A percentile compares a stretch with the other conserved stretches of the same genome.
phyloP scores from a whole-genome alignment of 2,113 vertebrate genomes.

The Tiliqua scincoides region DNA sequence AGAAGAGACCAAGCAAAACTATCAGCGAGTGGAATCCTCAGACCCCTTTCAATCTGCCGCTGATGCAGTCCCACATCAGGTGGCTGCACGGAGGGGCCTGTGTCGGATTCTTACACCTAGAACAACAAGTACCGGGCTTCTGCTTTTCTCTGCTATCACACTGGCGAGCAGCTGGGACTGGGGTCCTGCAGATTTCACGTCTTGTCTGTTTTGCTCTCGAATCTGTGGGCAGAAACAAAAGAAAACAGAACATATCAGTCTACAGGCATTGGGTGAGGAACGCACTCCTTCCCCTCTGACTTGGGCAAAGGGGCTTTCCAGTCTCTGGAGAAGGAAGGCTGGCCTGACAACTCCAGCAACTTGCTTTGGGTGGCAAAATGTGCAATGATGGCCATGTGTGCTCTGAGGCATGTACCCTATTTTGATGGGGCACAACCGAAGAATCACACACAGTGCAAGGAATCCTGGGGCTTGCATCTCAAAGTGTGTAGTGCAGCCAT shows the following conservation, averaged over 20 bases:
- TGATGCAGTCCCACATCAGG: background rate
- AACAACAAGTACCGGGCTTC: conserved; percentile 81
- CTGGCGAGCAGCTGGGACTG: conserved; percentile 94
- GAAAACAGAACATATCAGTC: too few species aligned
- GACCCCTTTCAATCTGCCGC: background rate
- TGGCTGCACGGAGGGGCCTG: too few species aligned
- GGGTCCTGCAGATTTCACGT: conserved; percentile 94
- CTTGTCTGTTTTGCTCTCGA: conserved; percentile 95
- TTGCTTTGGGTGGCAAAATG: background rate
- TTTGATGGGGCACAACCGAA: background rate
- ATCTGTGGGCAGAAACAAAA: conserved; percentile 73
- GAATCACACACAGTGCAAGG: background rate
- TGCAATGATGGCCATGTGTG: background rate
- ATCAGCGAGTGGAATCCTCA: too few species aligned
- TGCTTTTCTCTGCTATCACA: conserved; percentile 89
- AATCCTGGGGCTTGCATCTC: too few species aligned
- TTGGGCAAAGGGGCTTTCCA: too few species aligned
- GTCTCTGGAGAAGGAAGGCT: too few species aligned
- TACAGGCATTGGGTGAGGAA: too few species aligned
- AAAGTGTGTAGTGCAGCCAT: background rate
- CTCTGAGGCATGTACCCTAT: background rate
- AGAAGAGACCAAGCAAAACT: background rate
- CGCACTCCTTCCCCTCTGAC: too few species aligned
- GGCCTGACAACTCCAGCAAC: too few species aligned
- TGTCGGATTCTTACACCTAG: background rate